phyloP scores from a whole-genome alignment of 2,888 invertebrate species.

The Brachylomia viminalis region DNA sequence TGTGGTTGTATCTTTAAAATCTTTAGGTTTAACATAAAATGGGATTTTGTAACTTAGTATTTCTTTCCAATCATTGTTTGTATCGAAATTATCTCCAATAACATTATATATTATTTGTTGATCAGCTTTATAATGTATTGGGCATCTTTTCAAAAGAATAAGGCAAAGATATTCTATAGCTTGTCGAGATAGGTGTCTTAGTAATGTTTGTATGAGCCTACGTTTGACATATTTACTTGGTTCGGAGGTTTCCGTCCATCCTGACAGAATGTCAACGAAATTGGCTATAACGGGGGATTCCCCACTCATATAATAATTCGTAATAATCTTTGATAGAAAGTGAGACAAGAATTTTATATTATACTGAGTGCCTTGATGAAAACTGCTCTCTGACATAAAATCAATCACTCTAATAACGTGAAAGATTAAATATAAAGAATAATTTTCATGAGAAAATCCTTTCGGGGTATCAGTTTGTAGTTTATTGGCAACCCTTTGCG shows the following conservation, averaged over 20 bases:
- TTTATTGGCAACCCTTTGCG: constrained; percentile 93
- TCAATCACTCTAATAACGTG: constrained; percentile 91
- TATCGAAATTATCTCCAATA: constrained; percentile 88
- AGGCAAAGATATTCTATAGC: constrained; percentile 91
- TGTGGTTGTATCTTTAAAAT: constrained; percentile 89
- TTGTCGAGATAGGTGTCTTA: constrained; percentile 90
- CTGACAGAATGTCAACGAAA: constrained; percentile 90
- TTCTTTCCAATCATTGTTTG: constrained; percentile 92
- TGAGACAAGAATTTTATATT: constrained; percentile 87
- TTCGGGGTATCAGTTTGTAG: constrained; percentile 89
- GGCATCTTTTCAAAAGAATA: constrained; percentile 88
- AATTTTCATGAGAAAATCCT: constrained; percentile 90
- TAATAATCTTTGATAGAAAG: constrained; percentile 91
- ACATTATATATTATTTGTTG: constrained; percentile 85
- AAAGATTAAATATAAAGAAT: constrained; percentile 90
- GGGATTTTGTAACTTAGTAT: constrained; percentile 88
- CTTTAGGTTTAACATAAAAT: constrained; percentile 87
- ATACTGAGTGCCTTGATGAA: constrained; percentile 74
- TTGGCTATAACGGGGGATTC: constrained; percentile 84
- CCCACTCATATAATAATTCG: constrained; percentile 88
- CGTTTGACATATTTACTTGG: constrained; percentile 80
- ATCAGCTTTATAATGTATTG: constrained; percentile 81
- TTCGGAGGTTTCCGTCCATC: constrained; percentile 84
- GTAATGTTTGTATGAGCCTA: constrained; percentile 86
- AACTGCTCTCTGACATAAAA: constrained; percentile 89